These are phyloP conservation scores for Calephelis virginiensis DNA, from an alignment of 1,140 invertebrate genomes.

Conservation along the genomic window DNA sequence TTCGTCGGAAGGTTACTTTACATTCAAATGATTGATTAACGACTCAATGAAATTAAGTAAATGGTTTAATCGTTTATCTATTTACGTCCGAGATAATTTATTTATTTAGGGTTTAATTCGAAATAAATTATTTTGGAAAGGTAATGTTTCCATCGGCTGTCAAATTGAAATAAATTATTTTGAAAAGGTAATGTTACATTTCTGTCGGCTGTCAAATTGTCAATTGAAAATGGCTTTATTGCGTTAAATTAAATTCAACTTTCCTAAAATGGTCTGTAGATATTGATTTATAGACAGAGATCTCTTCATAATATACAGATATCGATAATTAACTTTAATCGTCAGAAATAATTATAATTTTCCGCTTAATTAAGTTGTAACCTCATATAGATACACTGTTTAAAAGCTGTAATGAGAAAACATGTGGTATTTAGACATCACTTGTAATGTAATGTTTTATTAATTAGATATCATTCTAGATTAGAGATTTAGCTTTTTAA, in stretches of 20 bases:
- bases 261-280: neutral
- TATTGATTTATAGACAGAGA: neutral
- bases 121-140: neutral
- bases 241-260: neutral
- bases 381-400: no score
- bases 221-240: neutral
- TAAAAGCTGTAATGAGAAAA: no score
- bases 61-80: conserved; percentile 5
- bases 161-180: neutral
- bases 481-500: no score
- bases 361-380: no score
- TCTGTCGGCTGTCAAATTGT: neutral
- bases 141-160: neutral
- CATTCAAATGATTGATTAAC: conserved; percentile 6
- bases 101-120: neutral
- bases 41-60: conserved; percentile 1
- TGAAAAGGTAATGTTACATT: conserved; percentile 5
- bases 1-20: conserved; percentile 24
- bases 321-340: neutral
- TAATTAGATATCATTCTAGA: no score
- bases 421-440: no score
- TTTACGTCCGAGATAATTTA: conserved; percentile 2
- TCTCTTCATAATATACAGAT: neutral
- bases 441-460: no score
- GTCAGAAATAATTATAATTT: no score